Percentiles rank a stretch among this genome's conserved stretches.
These are phyloP conservation scores for Scolopax rusticola DNA, from an alignment of 2,797 vertebrate species.

Conservation along the genomic window DNA sequence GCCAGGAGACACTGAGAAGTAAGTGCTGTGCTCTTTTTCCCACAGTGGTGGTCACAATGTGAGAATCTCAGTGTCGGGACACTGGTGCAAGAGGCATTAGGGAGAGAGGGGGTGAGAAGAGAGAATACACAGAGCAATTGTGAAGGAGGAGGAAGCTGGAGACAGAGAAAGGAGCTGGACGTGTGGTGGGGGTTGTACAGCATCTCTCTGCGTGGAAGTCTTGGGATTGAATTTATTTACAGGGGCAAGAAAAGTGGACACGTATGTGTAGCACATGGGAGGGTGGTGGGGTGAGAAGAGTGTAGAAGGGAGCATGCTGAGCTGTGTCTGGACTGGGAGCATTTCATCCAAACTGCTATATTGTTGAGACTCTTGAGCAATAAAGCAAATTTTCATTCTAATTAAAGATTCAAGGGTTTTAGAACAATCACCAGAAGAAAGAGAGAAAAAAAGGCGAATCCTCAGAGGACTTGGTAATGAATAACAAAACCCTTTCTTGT, in stretches of 20 bases:
- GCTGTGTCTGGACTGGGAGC: not conserved
- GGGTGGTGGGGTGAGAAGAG: not conserved
- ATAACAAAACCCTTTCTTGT: constrained; percentile 47
- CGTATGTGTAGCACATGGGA: not conserved
- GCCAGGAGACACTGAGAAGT: not conserved
- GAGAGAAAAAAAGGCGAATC: constrained; percentile 32
- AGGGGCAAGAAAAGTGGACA: not conserved
- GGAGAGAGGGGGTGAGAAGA: not conserved
- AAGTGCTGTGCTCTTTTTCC: not conserved
- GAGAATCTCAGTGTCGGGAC: not conserved
- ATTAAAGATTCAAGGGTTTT: constrained; percentile 63
- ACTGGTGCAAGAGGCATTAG: not conserved
- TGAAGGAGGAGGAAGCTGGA: not conserved
- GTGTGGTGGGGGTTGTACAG: not conserved
- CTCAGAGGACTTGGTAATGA: constrained; percentile 58
- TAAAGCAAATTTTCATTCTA: constrained; percentile 44
- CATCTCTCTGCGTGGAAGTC: not conserved
- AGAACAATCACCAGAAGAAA: constrained; percentile 68
- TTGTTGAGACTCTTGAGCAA: constrained; percentile 62
- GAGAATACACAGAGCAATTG: not conserved
- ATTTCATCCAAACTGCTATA: constrained; percentile 48
- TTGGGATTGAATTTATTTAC: not conserved
- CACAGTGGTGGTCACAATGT: not conserved
- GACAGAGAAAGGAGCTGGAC: not conserved
- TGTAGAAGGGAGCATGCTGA: not conserved